Conservation (phyloP, 2,888 invertebrate species). For the Spialia ferax region DNA sequence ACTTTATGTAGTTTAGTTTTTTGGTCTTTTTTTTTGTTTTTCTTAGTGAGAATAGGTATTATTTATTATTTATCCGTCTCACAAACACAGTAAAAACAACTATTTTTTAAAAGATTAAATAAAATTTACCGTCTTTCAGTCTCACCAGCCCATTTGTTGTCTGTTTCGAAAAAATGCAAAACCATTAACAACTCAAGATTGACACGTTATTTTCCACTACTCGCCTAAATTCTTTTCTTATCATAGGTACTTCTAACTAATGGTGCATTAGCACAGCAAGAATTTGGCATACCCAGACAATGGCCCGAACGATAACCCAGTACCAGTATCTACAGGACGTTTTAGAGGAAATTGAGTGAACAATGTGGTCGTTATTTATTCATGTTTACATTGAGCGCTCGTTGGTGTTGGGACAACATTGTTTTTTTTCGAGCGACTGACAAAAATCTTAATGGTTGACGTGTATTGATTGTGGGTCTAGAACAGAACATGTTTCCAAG, state of each 20-base stretch:
- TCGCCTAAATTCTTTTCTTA: slow-evolving; percentile 38
- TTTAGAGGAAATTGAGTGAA: slow-evolving; percentile 43
- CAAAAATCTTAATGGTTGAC: slow-evolving; percentile 59
- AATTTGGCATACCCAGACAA: slow-evolving; percentile 52
- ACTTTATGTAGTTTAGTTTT: no score
- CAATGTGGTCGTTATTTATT: slow-evolving; percentile 56
- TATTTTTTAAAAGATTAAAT: not conserved
- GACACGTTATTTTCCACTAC: slow-evolving; percentile 43
- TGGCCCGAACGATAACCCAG: slow-evolving; percentile 43
- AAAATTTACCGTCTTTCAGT: not conserved
- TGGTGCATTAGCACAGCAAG: slow-evolving; percentile 48
- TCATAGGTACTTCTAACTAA: slow-evolving; percentile 46
- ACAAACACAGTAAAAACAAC: not conserved
- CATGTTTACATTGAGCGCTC: slow-evolving; percentile 57
- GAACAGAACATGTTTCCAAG: slow-evolving; percentile 70
- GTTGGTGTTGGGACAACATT: slow-evolving; percentile 54
- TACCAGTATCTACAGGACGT: slow-evolving; percentile 31
- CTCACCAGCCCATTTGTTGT: slow-evolving; percentile 1
- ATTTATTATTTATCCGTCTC: not conserved
- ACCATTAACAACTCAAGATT: slow-evolving; percentile 22
- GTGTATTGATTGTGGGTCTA: slow-evolving; percentile 73
- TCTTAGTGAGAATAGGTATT: not conserved
- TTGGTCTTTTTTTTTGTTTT: not conserved
- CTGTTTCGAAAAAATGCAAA: slow-evolving; percentile 10
- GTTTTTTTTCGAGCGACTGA: slow-evolving; percentile 58